Conservation (phyloP, 2,113 vertebrate species). For the Conger conger region DNA sequence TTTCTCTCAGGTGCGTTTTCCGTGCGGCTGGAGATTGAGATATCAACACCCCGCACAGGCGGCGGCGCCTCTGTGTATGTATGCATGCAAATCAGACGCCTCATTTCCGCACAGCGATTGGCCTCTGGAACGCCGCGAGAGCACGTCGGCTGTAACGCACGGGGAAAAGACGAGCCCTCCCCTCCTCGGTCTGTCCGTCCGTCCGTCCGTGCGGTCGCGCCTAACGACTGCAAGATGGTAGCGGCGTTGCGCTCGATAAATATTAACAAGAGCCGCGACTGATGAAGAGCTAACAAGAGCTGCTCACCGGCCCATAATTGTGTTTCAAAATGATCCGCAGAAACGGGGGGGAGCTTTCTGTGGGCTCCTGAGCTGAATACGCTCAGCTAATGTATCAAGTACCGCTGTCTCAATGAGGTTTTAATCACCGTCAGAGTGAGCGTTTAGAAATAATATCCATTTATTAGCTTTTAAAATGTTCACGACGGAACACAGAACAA, state of each 20-base stretch:
- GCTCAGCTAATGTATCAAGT: not conserved
- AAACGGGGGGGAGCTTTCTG: not conserved
- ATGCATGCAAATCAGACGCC: conserved; percentile 57
- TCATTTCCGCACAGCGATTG: conserved; percentile 57
- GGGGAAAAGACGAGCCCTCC: not conserved
- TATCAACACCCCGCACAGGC: conserved; percentile 32
- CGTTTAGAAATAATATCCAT: conserved; percentile 35
- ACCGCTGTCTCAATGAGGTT: not conserved
- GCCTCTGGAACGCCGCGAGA: conserved; percentile 47
- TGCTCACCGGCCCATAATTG: conserved; percentile 78
- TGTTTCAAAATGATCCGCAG: conserved; percentile 62
- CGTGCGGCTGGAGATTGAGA: not conserved
- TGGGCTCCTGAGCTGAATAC: not conserved
- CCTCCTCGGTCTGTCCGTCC: conserved; percentile 6
- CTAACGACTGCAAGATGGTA: conserved; percentile 70
- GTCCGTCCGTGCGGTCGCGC: conserved; percentile 36
- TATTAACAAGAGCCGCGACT: conserved; percentile 74
- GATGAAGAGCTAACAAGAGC: no score
- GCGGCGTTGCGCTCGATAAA: conserved; percentile 69
- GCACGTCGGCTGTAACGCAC: not conserved
- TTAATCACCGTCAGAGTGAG: conserved; percentile 36
- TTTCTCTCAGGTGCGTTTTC: not conserved
- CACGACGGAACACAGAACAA: not conserved
- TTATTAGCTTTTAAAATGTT: conserved; percentile 39
- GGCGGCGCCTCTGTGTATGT: conserved; percentile 50